A percentile compares a stretch with the other conserved stretches of the same genome.
Conservation (phyloP, 2,113 vertebrate genomes). For the Perca schrenkii region DNA sequence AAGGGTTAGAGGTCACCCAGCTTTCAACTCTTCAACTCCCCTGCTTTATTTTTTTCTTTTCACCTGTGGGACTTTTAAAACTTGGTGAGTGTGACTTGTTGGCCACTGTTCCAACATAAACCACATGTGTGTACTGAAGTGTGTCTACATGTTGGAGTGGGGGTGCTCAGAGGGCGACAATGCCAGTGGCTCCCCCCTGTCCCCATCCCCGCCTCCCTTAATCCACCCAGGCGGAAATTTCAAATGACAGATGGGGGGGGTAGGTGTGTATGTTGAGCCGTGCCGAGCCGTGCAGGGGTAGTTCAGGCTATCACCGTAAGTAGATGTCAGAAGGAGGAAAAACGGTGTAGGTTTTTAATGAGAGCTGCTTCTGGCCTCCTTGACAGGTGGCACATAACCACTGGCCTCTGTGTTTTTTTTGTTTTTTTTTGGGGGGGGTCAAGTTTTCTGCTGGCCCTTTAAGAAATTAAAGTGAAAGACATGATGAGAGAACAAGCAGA, state of each 20-base stretch:
- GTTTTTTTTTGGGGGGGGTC: slow-evolving; percentile 29
- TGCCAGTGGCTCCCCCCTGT: background rate
- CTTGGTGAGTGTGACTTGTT: background rate
- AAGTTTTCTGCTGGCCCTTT: slow-evolving; percentile 51
- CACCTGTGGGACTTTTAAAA: slow-evolving; percentile 39
- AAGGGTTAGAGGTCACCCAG: background rate
- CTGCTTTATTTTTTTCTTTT: background rate
- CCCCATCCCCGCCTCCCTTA: slow-evolving; percentile 33
- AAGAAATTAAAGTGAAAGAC: slow-evolving; percentile 73
- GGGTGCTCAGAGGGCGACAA: slow-evolving; percentile 10
- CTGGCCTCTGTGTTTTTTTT: slow-evolving; percentile 25
- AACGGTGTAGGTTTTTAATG: slow-evolving; percentile 76
- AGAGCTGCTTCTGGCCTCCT: slow-evolving; percentile 55
- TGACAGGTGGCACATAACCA: slow-evolving; percentile 70
- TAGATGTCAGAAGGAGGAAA: slow-evolving; percentile 75
- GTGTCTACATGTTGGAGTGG: slow-evolving; percentile 23
- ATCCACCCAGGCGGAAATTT: slow-evolving; percentile 69
- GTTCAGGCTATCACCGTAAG: slow-evolving; percentile 79
- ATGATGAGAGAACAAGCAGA: background rate
- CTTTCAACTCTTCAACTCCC: too few relatives aligned
- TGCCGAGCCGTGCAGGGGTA: slow-evolving; percentile 38
- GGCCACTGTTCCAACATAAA: background rate
- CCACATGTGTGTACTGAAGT: slow-evolving; percentile 3
- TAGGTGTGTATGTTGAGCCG: slow-evolving; percentile 31
- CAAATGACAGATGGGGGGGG: slow-evolving; percentile 70